Evolutionary conservation across 2,888 invertebrate species (phyloP), one percentile per base, ranked within the genome.

Genomic region (Sesia bembeciformis): DNA sequence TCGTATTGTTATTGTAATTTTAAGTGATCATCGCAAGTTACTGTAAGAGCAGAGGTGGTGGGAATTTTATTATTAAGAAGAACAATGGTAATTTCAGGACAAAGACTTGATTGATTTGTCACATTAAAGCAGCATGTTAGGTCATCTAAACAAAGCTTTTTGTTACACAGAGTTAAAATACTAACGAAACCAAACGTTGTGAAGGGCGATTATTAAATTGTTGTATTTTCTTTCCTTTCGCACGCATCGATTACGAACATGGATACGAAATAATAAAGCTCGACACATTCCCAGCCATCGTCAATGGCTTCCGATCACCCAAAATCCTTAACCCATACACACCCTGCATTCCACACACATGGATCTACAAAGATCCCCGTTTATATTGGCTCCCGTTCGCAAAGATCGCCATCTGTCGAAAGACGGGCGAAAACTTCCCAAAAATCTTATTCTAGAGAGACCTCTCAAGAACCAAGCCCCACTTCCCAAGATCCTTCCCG

Each of bases 351-450:
- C 81, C 89, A 91, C 78, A 90, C 90, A 67, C 91, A 91, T 79
- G 92, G 92, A 61, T 93, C 93, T 75, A 93, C 94, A 72, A 93
- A 93, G 90, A 94, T 94, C 76, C 94, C 94, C 62, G 91, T 94
- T 59, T 94, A 92, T 82, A 91, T 93, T 69, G 94, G 93, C 66
- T 74, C 85, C 67, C 91, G 91, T 64, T 91, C 91, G 62, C 91
- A 91, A 71, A 87, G 91, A 72, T 87, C 91, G 60, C 90, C 90
- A 56, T 91, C 91, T 53, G 75, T 75, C 55, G 88, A 87, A 60
- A 73, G 81, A 64, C 75, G 73, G 53, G 61, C 72, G 59, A 83
- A 81, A 70, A 66, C 68, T 57, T 76, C 74, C 54, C 72, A 72
- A 59, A 81, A 78, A 64, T 78, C 81, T 49, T 79, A 74, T 54